Evolutionary conservation across 2,888 invertebrate genomes (phyloP), one percentile per base, ranked within the genome.

Genomic region (Himalopsyche tibetana): DNA sequence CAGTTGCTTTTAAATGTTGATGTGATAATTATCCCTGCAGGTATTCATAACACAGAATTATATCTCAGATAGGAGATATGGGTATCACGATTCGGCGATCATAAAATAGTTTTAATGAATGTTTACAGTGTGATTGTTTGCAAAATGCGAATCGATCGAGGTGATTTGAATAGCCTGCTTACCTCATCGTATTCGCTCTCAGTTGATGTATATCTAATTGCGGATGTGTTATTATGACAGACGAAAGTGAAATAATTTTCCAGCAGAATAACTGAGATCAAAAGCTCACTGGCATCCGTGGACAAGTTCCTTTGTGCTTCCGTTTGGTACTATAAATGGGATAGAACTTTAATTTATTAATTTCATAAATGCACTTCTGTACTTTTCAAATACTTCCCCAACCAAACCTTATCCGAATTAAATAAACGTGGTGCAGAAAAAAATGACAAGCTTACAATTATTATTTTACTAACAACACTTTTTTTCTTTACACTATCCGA

Each of bases 51-150:
- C 19, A 19, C 28, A 63, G 63, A 4, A n/a, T 28, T 63, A 28
- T 63, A 8, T 63, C 63, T 63, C 19, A 19, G 19, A 19, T 19
- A 63, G 63, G 19, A n/a, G 63, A 19, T 63, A 63, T 19, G 11
- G 4, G 11, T 63, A 63, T 63, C 63, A 63, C 63, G 63, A 63
- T 63, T 63, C 19, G 19, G 28, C 63, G 9, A 28, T 28, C 63
- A 63, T 63, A 63, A 63, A 63, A n/a, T 63, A 63, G 19, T 63
- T 63, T 63, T 63, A 63, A 63, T 63, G 63, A 63, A 63, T 63
- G 28, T 19, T 63, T 63, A 19, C 5, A 28, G 63, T 63, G 19
- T 63, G 63, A 63, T 63, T 63, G 63, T 63, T 63, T 63, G 63
- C 28, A 63, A 28, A 63, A 63, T 63, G 63, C 28, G 19, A 6